A percentile compares a stretch with the other conserved stretches of the same genome.
Evolutionary conservation across 2,113 vertebrate species (phyloP).

Genomic region (Osmerus eperlanus): DNA sequence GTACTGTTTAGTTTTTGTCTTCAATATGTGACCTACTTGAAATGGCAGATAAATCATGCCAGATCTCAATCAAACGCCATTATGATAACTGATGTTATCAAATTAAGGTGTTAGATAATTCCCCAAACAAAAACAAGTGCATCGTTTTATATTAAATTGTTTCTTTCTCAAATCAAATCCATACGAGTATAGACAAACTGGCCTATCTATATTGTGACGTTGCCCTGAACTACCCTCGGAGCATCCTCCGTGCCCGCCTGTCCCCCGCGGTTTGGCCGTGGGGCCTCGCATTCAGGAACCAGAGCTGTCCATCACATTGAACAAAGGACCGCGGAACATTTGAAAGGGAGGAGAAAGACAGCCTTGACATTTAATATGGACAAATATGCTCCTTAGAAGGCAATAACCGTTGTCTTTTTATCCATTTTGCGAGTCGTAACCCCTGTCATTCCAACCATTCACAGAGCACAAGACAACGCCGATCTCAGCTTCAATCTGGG

Average conservation of each 20-base stretch:
- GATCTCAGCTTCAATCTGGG: slow-evolving; percentile 12
- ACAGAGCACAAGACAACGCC: slow-evolving; percentile 18
- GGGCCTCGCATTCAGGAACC: slow-evolving; percentile 70
- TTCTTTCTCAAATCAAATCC: too few relatives aligned
- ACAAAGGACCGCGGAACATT: slow-evolving; percentile 74
- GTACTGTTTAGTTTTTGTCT: too few relatives aligned
- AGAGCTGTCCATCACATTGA: slow-evolving; percentile 71
- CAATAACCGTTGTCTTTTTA: slow-evolving; percentile 52
- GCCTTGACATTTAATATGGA: slow-evolving; percentile 70
- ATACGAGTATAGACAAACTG: too few relatives aligned
- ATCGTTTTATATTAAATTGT: too few relatives aligned
- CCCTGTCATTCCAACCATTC: slow-evolving; percentile 50
- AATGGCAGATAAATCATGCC: too few relatives aligned
- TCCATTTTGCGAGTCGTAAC: slow-evolving; percentile 48
- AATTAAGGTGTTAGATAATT: too few relatives aligned
- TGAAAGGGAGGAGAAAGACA: slow-evolving; percentile 60
- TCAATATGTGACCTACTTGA: too few relatives aligned
- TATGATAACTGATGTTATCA: too few relatives aligned
- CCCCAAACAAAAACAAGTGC: too few relatives aligned
- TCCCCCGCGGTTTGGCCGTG: slow-evolving; percentile 50
- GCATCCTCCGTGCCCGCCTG: slow-evolving; percentile 51
- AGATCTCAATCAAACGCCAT: too few relatives aligned
- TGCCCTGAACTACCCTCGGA: slow-evolving; percentile 19
- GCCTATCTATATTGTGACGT: too few relatives aligned
- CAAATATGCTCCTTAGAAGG: slow-evolving; percentile 66